Evolutionary conservation across 2,888 invertebrate genomes (phyloP), one percentile per base, ranked within the genome.

Genomic region (Leptopilina syphax): DNA sequence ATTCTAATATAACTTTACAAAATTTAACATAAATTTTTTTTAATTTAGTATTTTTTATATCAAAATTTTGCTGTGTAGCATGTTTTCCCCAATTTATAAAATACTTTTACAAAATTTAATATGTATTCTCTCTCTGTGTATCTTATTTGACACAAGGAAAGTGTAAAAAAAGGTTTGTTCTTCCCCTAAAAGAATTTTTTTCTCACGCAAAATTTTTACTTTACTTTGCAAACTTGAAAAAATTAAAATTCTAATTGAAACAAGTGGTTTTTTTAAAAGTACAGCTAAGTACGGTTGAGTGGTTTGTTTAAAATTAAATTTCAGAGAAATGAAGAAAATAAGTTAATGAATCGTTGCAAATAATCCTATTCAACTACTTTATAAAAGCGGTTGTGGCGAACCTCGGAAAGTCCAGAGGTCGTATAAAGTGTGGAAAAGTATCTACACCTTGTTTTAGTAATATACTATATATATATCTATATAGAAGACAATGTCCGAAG

Each of bases 291-390:
- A 24, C 24, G 8, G 18, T 24, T 63, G n/a, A 63, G 63, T 24
- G 24, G 63, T 63, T 63, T 63, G 63, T 63, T 63, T 9, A 18
- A 24, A 63, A 63, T 47, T 18, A 47, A 68, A 24, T 68, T 68
- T 12, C 6, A 6, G 6, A 24, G 24, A 47, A 47, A 18, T 50
- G 47, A 47, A 10, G 68, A 18, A 68, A 24, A 44, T n/a, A 18
- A 68, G 47, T 68, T 68, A 68, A 68, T 68, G 44, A 68, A 68
- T 68, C 47, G 68, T 47, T 44, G 12, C 47, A 50, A 41, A 68
- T 68, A 68, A 68, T 68, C 68, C 68, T 9, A 68, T 50, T 68
- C n/a, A 68, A 68, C 47, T 47, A 68, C 68, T 24, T 44, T 18
- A 68, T 68, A 18, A 18, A 34, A 47, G 10, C 18, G 47, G 68